These are phyloP conservation scores for Pyrochroa serraticornis DNA, from an alignment of 2,888 invertebrate genomes.

Conservation along the genomic window DNA sequence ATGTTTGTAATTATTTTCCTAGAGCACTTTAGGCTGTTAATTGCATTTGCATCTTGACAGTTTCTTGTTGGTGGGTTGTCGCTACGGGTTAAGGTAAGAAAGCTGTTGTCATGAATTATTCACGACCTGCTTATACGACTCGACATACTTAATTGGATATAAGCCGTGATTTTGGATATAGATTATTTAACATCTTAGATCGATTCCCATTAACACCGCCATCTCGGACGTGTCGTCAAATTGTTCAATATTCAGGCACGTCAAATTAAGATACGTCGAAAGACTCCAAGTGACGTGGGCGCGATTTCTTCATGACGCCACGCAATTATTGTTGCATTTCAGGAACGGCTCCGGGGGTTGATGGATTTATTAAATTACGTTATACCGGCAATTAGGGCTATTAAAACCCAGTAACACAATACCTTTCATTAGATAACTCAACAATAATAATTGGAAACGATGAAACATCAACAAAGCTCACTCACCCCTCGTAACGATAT, in stretches of 20 bases:
- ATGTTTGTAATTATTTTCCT: constrained; percentile 58
- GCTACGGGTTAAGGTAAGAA: constrained; percentile 58
- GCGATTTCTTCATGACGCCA: not conserved
- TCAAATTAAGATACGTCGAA: not conserved
- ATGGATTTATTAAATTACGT: constrained; percentile 14
- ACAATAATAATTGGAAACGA: constrained; percentile 24
- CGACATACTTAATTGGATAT: constrained; percentile 59
- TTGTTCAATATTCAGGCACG: constrained; percentile 17
- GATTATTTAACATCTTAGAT: constrained; percentile 55
- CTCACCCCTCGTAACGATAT: constrained; percentile 9
- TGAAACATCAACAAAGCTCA: constrained; percentile 22
- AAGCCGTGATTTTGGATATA: constrained; percentile 57
- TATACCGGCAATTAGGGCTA: constrained; percentile 20
- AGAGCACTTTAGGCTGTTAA: constrained; percentile 57
- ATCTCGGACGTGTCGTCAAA: constrained; percentile 22
- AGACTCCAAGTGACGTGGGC: constrained; percentile 1
- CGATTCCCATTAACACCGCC: constrained; percentile 48
- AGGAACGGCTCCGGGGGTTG: too few relatives aligned
- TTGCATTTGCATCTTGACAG: constrained; percentile 60
- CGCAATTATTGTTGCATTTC: too few relatives aligned
- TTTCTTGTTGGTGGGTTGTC: constrained; percentile 58
- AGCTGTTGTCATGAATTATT: constrained; percentile 58
- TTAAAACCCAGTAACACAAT: constrained; percentile 14
- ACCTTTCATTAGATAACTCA: constrained; percentile 16
- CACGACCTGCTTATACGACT: constrained; percentile 51